Base-by-base conservation (phyloP, 2,113 vertebrate genomes). In the Drymodes brunneopygia region DNA sequence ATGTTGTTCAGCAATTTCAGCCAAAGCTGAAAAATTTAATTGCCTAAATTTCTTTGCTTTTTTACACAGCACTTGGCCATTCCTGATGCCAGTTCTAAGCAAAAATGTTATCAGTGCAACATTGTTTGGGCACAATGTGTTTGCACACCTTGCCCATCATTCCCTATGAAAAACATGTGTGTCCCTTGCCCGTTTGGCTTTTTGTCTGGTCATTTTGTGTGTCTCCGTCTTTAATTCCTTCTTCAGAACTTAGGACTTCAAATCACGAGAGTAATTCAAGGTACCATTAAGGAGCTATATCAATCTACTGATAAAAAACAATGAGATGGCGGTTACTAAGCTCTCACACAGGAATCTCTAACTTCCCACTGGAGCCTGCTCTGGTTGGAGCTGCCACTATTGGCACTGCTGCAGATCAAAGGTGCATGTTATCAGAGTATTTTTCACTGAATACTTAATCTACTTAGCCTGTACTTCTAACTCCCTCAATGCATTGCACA, bases 21-120 rank as follows among this genome's bases (percentile, higher is more conserved):
- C 20, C 57, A 92, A 81, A 93, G 58, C 13, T 85, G 20, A 47
- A 94, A 80, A 88, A 93, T 89, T 90, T 80, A 93, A 97, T 92
- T 62, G 35, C 10, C 29, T 71, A 48, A 7, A 61, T 84, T 74
- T 74, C 11, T 57, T 48, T 4, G 2, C 8, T 31, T 42, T 45
- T 21, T 81, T 77, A 58, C 36, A 74, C 44, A 79, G 8, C 44
- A 48, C 27, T 79, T 0, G 0, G 24, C 7, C 29, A 35, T 64
- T 86, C 20, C 11, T 81, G n/a, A 45, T 27, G 28, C 3, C 21
- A 27, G 2, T 51, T 94, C 23, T 51, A 44, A 78, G 11, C 6
- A 67, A 70, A 95, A 66, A 57, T 12, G 19, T 27, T 33, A 51
- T 61, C 17, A 33, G 36, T 33, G 12, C 28, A 61, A 36, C 3